Evolutionary conservation across 2,797 vertebrate species (phyloP), one percentile per base, ranked within the genome.

Genomic region (Amblyopsis hoosieri): DNA sequence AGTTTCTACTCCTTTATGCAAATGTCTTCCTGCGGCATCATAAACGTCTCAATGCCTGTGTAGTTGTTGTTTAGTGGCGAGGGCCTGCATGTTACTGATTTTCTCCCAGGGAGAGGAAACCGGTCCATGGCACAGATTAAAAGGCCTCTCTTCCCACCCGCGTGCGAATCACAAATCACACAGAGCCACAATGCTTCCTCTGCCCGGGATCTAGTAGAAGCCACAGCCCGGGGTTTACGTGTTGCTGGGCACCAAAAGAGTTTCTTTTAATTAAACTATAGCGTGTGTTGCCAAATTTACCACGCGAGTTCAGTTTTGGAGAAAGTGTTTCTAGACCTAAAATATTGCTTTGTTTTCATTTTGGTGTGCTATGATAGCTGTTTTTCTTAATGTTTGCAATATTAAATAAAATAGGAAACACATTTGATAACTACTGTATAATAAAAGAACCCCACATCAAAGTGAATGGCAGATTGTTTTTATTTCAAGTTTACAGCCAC

Each of bases 121-220:
- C 0, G 15, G 74, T 79, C 68, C 71, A 61, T 50, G 72, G 57
- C 71, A 52, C 74, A 82, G 80, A 90, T 90, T 87, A 89, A 90
- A 91, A 83, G 66, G 58, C 57, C 69, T 80, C 66, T 60, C 66
- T 85, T 78, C 79, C 75, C 84, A 73, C 69, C 78, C 72, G 64
- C 69, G 72, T 89, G 85, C 67, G 63, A 90, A 86, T 88, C 66
- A 73, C 79, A 82, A 87, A 88, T 86, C 72, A 74, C 77, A 72
- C 17, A 17, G 68, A 80, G 76, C 63, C 78, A 37, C 71, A 69
- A 69, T 68, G 76, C 69, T 87, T 81, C 72, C 82, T 58, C 70
- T 79, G 23, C 72, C 71, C 70, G 63, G 67, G 73, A 84, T 84
- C 72, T 76, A 82, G 77, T 12, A 12, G 17, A 54, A 11, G 4